Evolutionary conservation across 2,888 invertebrate genomes (phyloP).

Genomic region (Lasioglossum marginatum): DNA sequence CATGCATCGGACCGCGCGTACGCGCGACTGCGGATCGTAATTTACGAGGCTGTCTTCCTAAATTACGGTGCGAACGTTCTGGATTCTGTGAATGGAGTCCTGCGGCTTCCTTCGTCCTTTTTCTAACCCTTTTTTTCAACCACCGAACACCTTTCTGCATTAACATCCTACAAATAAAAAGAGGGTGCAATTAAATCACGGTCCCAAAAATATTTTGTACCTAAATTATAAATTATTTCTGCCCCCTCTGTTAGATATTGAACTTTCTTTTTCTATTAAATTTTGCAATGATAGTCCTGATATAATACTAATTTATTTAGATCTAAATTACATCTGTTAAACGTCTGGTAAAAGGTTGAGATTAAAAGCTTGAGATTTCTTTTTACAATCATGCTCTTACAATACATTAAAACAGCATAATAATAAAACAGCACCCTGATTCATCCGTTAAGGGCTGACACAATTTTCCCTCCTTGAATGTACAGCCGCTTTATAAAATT

Average conservation of each 20-base stretch:
- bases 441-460: background rate
- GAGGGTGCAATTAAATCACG: background rate
- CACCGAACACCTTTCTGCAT: too few species aligned
- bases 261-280: background rate
- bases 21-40: slow-evolving; percentile 51
- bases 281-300: background rate
- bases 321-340: background rate
- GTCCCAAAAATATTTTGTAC: background rate
- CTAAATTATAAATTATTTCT: background rate
- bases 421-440: background rate
- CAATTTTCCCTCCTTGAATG: background rate
- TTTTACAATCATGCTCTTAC: background rate
- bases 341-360: background rate
- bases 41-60: slow-evolving; percentile 52
- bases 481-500: background rate
- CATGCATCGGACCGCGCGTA: slow-evolving; percentile 37
- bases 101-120: background rate
- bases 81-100: slow-evolving; percentile 46
- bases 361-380: background rate
- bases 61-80: slow-evolving; percentile 45
- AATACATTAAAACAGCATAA: background rate
- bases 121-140: background rate
- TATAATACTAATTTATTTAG: background rate
- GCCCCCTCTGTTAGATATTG: background rate
- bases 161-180: background rate